Evolutionary conservation across 2,888 invertebrate species (phyloP).

Genomic region (Crematogaster levior): DNA sequence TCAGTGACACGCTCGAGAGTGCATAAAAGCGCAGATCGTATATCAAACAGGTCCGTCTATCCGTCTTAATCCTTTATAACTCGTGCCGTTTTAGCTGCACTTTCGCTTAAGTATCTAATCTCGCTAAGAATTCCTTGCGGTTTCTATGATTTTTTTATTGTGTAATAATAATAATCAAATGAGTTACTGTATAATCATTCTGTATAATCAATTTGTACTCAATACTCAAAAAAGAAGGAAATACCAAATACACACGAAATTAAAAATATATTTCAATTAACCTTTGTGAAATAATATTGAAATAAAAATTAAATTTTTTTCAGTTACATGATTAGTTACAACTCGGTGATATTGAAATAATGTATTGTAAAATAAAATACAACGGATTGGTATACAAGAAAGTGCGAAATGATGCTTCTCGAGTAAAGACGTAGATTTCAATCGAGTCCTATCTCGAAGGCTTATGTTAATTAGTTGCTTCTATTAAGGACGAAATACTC

Average conservation of each 20-base stretch:
- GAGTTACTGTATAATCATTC: too few relatives aligned
- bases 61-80: slow-evolving; percentile 17
- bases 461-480: slow-evolving; percentile 16
- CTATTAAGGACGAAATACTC: not conserved
- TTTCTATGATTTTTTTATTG: not conserved
- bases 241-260: not conserved
- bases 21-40: slow-evolving; percentile 54
- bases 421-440: slow-evolving; percentile 1
- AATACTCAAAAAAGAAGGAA: not conserved
- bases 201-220: not conserved
- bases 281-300: not conserved
- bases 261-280: slow-evolving; percentile 12
- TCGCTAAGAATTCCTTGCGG: not conserved
- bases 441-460: not conserved
- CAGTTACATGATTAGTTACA: too few relatives aligned
- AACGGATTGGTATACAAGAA: not conserved
- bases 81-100: slow-evolving; percentile 28
- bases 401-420: not conserved
- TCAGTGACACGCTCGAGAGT: slow-evolving; percentile 62
- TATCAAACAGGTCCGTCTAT: slow-evolving; percentile 35
- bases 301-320: not conserved
- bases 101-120: not conserved
- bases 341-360: not conserved
- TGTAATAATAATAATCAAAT: not conserved
- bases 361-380: too few relatives aligned